A percentile compares a stretch with the other conserved stretches of the same genome.
These are phyloP conservation scores for Melipona quadrifasciata DNA, from an alignment of 1,140 invertebrate genomes.

Conservation along the genomic window DNA sequence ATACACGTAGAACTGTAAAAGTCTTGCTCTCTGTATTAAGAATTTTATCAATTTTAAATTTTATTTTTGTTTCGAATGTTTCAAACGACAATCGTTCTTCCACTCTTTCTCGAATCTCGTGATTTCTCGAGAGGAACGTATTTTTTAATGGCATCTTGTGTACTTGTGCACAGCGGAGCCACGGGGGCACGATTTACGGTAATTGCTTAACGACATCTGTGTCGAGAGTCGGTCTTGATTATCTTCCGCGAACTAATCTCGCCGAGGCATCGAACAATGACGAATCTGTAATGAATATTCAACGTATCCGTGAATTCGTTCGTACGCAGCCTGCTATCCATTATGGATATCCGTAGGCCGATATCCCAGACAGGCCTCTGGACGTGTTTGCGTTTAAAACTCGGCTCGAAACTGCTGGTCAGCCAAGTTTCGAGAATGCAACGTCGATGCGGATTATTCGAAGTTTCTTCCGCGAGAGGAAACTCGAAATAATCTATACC, in stretches of 20 bases:
- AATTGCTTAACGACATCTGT: slow-evolving; percentile 48
- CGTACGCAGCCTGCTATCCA: slow-evolving; percentile 71
- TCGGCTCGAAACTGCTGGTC: slow-evolving; percentile 25
- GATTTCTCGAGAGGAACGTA: too few species aligned
- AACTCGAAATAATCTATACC: neutral
- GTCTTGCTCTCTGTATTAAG: neutral
- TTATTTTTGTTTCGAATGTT: neutral
- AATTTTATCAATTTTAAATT: neutral
- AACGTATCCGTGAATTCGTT: slow-evolving; percentile 72
- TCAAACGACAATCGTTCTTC: neutral
- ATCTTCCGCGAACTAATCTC: slow-evolving; percentile 48
- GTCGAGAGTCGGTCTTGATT: slow-evolving; percentile 51
- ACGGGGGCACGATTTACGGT: neutral
- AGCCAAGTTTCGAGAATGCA: slow-evolving; percentile 6
- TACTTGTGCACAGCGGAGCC: neutral
- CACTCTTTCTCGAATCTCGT: neutral
- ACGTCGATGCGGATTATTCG: neutral
- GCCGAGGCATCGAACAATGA: slow-evolving; percentile 69
- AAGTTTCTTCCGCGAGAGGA: too few species aligned
- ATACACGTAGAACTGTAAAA: neutral
- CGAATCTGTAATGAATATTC: slow-evolving; percentile 76
- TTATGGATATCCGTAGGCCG: slow-evolving; percentile 71
- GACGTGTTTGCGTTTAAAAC: slow-evolving; percentile 38
- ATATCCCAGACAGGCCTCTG: slow-evolving; percentile 30
- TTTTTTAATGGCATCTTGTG: neutral